Evolutionary conservation across 2,888 invertebrate genomes (phyloP), one percentile per base, ranked within the genome.

Genomic region (Chymomyza procnemis): DNA sequence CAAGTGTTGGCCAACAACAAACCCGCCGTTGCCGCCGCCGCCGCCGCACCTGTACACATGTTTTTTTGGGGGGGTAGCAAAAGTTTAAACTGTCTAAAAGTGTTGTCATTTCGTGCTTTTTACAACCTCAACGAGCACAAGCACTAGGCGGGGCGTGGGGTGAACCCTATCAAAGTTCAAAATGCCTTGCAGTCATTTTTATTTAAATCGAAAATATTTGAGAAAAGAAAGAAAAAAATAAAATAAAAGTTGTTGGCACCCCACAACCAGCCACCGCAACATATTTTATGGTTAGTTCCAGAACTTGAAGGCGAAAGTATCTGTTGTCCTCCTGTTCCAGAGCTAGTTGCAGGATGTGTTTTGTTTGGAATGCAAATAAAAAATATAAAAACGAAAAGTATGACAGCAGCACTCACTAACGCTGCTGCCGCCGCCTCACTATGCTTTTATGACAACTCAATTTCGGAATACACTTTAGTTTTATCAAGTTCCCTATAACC

Each of bases 161-260:
- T 4, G 14, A 50, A 50, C 50, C 50, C 50, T 75, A 81, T 86
- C 82, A 86, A 84, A 81, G 82, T 86, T 81, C 69, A 84, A 86
- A 86, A 69, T 84, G 82, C 79, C 76, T 75, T 30, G 52, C 71
- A 72, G 72, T 57, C 68, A 41, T 71, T 78, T 83, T 74, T 75
- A 83, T 85, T 81, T 84, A 84, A 84, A 87, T 86, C 84, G 85
- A 84, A 81, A 78, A n/a, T n/a, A n/a, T n/a, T n/a, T n/a, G n/a
- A n/a, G n/a, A n/a, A n/a, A n/a, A n/a, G n/a, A n/a, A n/a, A n/a
- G n/a, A n/a, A n/a, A n/a, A n/a, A n/a, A n/a, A n/a, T n/a, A n/a
- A 46, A 62, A 58, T 30, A 65, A 58, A 80, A 75, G 69, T 69
- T 77, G 34, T 82, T 66, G 19, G 18, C 30, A 61, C 18, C 50